A percentile compares a stretch with the other conserved stretches of the same genome.
Conservation (phyloP, 2,113 vertebrate species). For the Dipodomys merriami region DNA sequence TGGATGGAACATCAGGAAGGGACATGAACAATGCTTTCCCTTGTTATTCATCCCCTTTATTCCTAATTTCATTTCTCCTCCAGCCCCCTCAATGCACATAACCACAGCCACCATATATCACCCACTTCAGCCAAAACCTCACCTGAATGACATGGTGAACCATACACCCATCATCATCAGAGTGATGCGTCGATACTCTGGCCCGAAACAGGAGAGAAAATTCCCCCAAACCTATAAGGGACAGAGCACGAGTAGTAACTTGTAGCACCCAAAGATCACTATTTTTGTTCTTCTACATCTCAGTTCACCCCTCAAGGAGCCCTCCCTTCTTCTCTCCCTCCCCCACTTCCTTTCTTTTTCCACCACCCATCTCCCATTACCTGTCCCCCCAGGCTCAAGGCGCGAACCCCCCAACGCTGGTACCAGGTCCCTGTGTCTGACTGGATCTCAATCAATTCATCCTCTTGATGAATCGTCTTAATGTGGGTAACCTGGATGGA, state of each 20-base stretch:
- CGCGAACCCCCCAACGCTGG: conserved; percentile 93
- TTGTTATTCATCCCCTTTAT: neutral
- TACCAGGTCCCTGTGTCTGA: conserved; percentile 93
- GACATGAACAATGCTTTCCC: neutral
- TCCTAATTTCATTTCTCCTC: neutral
- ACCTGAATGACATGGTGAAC: conserved; percentile 99
- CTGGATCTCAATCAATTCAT: conserved; percentile 95
- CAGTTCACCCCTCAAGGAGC: neutral
- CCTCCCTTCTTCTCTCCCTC: neutral
- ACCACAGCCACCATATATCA: neutral
- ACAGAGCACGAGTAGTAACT: neutral
- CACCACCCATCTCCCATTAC: conserved; percentile 78
- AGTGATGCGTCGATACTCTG: conserved; percentile 94
- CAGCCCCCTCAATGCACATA: neutral
- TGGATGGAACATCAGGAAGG: neutral
- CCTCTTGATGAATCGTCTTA: conserved; percentile 96
- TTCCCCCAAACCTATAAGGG: conserved; percentile 92
- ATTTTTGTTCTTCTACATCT: neutral
- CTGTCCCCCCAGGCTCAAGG: conserved; percentile 92
- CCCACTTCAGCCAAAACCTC: neutral
- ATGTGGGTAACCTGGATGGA: conserved; percentile 96
- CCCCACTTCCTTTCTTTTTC: neutral
- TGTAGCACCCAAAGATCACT: neutral
- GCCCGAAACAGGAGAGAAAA: conserved; percentile 92
- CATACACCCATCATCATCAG: conserved; percentile 99